Conservation (phyloP, 2,888 invertebrate genomes). For the Protophormia terraenovae region DNA sequence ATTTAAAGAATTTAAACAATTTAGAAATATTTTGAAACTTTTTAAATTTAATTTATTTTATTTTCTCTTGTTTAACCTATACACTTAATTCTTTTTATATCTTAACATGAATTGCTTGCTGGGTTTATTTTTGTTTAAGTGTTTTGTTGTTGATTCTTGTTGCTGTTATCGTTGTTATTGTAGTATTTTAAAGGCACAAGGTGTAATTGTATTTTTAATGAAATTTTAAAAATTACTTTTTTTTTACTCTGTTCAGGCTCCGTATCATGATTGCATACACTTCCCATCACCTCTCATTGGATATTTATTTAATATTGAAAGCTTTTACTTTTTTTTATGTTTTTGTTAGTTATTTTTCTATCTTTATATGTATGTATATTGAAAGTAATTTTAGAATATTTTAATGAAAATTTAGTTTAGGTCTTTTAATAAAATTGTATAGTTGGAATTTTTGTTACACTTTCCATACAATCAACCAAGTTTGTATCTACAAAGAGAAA, state of each 20-base stretch:
- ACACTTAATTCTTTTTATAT: too few species aligned
- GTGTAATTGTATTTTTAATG: constrained; percentile 68
- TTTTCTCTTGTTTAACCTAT: too few species aligned
- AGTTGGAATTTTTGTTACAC: neutral
- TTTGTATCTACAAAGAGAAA: neutral
- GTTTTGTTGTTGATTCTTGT: neutral
- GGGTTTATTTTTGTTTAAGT: constrained; percentile 25
- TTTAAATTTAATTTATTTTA: too few species aligned
- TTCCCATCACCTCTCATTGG: constrained; percentile 11
- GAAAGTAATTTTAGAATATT: constrained; percentile 42
- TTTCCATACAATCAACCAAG: constrained; percentile 2
- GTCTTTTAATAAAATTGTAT: constrained; percentile 21
- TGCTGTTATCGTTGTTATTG: constrained; percentile 19
- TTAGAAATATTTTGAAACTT: too few species aligned
- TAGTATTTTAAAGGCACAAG: constrained; percentile 58
- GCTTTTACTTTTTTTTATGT: constrained; percentile 43
- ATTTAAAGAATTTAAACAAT: too few species aligned
- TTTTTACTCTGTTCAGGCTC: constrained; percentile 12
- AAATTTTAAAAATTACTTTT: constrained; percentile 65
- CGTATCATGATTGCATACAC: constrained; percentile 41
- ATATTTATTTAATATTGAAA: constrained; percentile 42
- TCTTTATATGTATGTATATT: too few species aligned
- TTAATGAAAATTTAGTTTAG: constrained; percentile 41
- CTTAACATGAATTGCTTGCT: neutral
- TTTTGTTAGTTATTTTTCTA: constrained; percentile 28